These are phyloP conservation scores for Cirrhinus mrigala DNA, from an alignment of 2,797 vertebrate genomes.

Conservation along the genomic window DNA sequence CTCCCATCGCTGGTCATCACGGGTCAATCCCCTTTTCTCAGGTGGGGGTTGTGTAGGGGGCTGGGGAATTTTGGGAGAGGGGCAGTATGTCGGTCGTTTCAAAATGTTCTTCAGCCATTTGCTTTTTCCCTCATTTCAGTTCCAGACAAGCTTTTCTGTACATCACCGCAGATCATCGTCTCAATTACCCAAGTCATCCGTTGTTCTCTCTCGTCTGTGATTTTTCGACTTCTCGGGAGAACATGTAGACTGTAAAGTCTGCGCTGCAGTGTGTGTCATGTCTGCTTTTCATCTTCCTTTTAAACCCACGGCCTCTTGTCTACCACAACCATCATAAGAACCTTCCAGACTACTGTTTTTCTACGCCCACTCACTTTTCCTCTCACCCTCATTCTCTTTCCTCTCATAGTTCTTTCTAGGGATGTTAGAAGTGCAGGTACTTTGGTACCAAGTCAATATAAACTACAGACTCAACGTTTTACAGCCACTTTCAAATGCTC, in stretches of 20 bases:
- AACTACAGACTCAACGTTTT: neutral
- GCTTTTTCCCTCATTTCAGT: neutral
- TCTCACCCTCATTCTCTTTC: slow-evolving; percentile 19
- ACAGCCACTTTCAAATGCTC: neutral
- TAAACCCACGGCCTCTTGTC: slow-evolving; percentile 37
- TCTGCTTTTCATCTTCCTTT: slow-evolving; percentile 37
- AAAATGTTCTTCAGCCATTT: slow-evolving; percentile 38
- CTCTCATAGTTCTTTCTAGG: neutral
- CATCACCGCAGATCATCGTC: slow-evolving; percentile 60
- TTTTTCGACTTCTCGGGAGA: slow-evolving; percentile 18
- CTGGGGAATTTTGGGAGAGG: neutral
- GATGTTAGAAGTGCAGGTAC: neutral
- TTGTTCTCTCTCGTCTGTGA: slow-evolving; percentile 19
- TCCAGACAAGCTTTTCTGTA: slow-evolving; percentile 36
- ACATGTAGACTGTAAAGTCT: slow-evolving; percentile 41
- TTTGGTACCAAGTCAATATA: neutral
- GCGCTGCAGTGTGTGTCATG: slow-evolving; percentile 27
- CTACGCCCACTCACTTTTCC: neutral
- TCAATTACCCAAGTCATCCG: slow-evolving; percentile 54
- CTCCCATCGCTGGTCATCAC: slow-evolving; percentile 27
- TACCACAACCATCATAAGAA: slow-evolving; percentile 34
- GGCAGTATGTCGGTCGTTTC: slow-evolving; percentile 46
- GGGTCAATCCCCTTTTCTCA: slow-evolving; percentile 39
- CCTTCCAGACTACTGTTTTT: slow-evolving; percentile 29
- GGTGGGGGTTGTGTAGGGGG: slow-evolving; percentile 10